Evolutionary conservation across 2,113 vertebrate genomes (phyloP), one percentile per base, ranked within the genome.

Genomic region (Rhineura floridana): DNA sequence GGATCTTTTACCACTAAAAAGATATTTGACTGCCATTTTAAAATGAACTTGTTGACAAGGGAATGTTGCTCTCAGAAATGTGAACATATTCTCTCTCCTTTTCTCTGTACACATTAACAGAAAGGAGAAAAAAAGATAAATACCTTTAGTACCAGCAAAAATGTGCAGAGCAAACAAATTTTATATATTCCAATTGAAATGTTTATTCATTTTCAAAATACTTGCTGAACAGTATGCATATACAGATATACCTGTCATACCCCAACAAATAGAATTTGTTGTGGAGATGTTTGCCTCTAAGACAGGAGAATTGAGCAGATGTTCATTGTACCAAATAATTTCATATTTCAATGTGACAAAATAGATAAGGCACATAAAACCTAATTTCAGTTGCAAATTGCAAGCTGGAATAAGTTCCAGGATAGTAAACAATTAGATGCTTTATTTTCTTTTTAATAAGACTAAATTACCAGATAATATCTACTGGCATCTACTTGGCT

Each of bases 381-480:
- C 94, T 97, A 96, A 97, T 97, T 97, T 97, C 96, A 96, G 95
- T 91, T 95, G 96, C 96, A 97, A 97, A 97, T 97, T 97, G 94
- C 96, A 96, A 97, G 94, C 94, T 96, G 96, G 95, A 98, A 96
- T 96, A 97, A 96, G 91, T 96, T 97, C 95, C 95, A 96, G 96
- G 95, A 97, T 97, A 96, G 96, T 97, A 98, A 98, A 98, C 96
- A 98, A 98, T 98, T 97, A 98, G 96, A 93, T 96, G 96, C 95
- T 97, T 97, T 97, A 97, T 98, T 97, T 97, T 97, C 96, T 97
- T 97, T 97, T 97, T 97, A 97, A 98, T 98, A 98, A 96, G 96
- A 96, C 95, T 96, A 97, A 98, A 97, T 97, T 97, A 95, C 96
- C 92, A 97, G 96, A 97, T 97, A 97, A 97, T 97, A 97, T 97